A percentile compares a stretch with the other conserved stretches of the same genome.
phyloP scores from a whole-genome alignment of 2,113 vertebrate species.

The Saccopteryx leptura region DNA sequence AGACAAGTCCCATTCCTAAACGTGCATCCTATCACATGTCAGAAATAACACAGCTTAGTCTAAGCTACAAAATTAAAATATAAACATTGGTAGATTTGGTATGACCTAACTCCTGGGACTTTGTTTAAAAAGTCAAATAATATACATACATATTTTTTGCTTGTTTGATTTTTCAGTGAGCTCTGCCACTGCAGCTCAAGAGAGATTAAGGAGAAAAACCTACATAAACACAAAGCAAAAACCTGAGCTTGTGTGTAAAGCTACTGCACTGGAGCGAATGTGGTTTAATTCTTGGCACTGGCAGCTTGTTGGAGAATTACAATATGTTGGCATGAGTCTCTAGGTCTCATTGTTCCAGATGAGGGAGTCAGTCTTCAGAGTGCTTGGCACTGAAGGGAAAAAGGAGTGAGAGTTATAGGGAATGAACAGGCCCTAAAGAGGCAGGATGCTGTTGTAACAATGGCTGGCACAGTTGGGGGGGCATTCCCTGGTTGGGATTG shows the following conservation, averaged over 20 bases:
- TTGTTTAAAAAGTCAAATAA: slow-evolving; percentile 72
- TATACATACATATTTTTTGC: slow-evolving; percentile 58
- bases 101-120: slow-evolving; percentile 61
- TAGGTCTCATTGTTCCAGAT: slow-evolving; percentile 82
- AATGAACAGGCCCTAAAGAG: slow-evolving; percentile 71
- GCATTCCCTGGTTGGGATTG: slow-evolving; percentile 78
- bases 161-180: slow-evolving; percentile 70
- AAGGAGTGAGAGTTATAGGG: slow-evolving; percentile 70
- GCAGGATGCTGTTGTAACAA: slow-evolving; percentile 78
- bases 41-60: slow-evolving; percentile 63
- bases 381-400: slow-evolving; percentile 81
- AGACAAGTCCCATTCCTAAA: background rate
- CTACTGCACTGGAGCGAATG: slow-evolving; percentile 62
- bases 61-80: slow-evolving; percentile 70
- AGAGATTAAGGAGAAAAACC: slow-evolving; percentile 68
- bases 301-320: slow-evolving; percentile 80
- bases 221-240: slow-evolving; percentile 52
- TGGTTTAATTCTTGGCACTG: slow-evolving; percentile 71
- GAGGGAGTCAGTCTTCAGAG: slow-evolving; percentile 84
- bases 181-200: slow-evolving; percentile 56
- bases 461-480: slow-evolving; percentile 80
- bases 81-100: slow-evolving; percentile 35
- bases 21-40: background rate
- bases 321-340: slow-evolving; percentile 84
- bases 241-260: slow-evolving; percentile 61